Evolutionary conservation across 2,888 invertebrate genomes (phyloP), one percentile per base, ranked within the genome.

Genomic region (Mimachlamys varia): DNA sequence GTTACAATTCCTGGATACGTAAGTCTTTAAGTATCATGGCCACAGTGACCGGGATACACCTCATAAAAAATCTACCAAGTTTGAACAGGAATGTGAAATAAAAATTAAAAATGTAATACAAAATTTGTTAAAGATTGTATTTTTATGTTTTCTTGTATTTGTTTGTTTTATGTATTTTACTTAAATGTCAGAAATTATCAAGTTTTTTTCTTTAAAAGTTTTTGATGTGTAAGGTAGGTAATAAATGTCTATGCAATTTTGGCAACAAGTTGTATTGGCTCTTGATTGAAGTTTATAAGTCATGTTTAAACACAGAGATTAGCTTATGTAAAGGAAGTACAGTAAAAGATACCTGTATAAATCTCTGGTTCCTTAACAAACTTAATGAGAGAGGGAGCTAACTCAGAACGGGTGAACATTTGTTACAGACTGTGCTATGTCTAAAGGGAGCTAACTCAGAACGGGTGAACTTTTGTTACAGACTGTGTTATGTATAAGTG

Each of bases 211-310:
- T 76, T 76, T 13, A 76, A 12, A 53, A 53, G 53, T 17, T 19
- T 53, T 53, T 12, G 76, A 76, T 27, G 76, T 76, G 76, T 10
- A 76, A 76, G 58, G 22, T 58, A 76, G 58, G 22, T 58, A 22
- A 58, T n/a, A 22, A 58, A 58, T 58, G 12, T 62, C 76, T 76
- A 76, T 76, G 76, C 76, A 76, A 76, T 76, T 76, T 76, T 58
- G 22, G 19, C 58, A 58, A 58, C 58, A 58, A 58, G 58, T 58
- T 58, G 58, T 58, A 58, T 58, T 76, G 76, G 33, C 76, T 76
- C 33, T 15, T 33, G 12, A 76, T 76, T 76, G 76, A 76, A 33
- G 76, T 76, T 76, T 76, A 33, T 76, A 76, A 76, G 33, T 76
- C 33, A 33, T 76, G 33, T 76, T 76, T 58, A 22, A 58, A 58